Percentiles rank a stretch among this genome's conserved stretches.
Conservation (phyloP, 2,888 invertebrate genomes). For the Polymixis lichenea region DNA sequence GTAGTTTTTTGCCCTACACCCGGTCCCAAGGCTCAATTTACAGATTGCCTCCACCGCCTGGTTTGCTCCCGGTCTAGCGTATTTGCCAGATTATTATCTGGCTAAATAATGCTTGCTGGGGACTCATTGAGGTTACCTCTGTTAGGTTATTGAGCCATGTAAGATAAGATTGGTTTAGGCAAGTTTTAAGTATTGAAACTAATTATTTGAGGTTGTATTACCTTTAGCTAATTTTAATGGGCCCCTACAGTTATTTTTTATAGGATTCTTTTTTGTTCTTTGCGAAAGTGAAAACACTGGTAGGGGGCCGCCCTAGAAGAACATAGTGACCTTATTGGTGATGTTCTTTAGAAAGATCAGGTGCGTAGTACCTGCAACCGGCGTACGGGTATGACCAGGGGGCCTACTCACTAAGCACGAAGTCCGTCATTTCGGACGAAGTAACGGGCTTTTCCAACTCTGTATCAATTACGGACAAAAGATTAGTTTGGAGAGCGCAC, state of each 20-base stretch:
- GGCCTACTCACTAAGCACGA: no score
- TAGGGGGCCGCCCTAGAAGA: no score
- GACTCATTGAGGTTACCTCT: slow-evolving; percentile 59
- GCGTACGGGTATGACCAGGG: no score
- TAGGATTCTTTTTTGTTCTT: neutral
- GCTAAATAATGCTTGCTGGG: slow-evolving; percentile 73
- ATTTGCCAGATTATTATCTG: slow-evolving; percentile 76
- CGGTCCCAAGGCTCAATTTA: slow-evolving; percentile 47
- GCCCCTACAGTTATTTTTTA: neutral
- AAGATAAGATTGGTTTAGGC: slow-evolving; percentile 25
- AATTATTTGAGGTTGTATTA: neutral
- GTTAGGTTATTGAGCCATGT: slow-evolving; percentile 30
- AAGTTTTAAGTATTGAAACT: neutral
- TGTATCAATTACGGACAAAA: no score
- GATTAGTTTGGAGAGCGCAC: no score
- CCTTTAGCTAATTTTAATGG: neutral
- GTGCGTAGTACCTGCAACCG: no score
- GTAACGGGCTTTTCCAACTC: no score
- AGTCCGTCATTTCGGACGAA: no score
- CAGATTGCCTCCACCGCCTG: slow-evolving; percentile 55
- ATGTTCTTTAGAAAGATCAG: no score
- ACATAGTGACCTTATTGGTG: no score
- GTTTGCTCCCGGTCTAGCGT: slow-evolving; percentile 66
- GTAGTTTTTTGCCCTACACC: slow-evolving; percentile 40
- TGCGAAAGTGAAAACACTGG: neutral